Base-by-base conservation (phyloP, 2,797 vertebrate species). In the Poecilia velifera region DNA sequence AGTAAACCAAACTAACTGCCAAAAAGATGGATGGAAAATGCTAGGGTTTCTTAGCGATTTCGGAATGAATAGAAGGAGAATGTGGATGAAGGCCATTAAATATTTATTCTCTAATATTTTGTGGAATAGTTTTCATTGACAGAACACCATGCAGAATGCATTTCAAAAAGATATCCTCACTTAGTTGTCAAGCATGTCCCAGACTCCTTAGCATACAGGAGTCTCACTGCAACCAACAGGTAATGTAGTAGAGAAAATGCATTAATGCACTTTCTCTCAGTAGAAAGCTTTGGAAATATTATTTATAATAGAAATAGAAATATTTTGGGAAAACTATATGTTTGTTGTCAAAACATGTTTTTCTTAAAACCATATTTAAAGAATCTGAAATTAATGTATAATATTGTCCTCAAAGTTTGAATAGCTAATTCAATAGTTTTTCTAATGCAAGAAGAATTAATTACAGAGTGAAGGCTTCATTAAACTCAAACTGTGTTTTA, bases 111-210 rank as follows among this genome's bases (percentile, higher is more conserved):
- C 34, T n/a, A 39, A 41, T 43, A n/a, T 74, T 73, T 53, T 49
- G 31, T 73, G 72, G 10, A 73, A 73, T 25, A 36, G 2, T 55
- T 55, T 55, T 41, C 13, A 55, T 31, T 77, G 22, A 31, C n/a
- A 62, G 22, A 47, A 62, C 31, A 39, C 57, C 39, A n/a, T 39
- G 28, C 31, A 73, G 14, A 49, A 62, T 47, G 28, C 6, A 47
- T 46, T 57, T 77, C 1, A 28, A 78, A 78, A 78, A n/a, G 70
- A 34, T 55, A 78, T 73, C 43, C n/a, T 78, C n/a, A 78, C 70
- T 62, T 47, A 59, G 28, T 78, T 62, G 43, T 18, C 3, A 51
- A 71, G 49, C 36, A 53, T 22, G 16, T n/a, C 47, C 20, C 47
- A 49, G n/a, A 43, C 49, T 68, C 28, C 20, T 46, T 46, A 18